Conservation (phyloP, 2,113 vertebrate species). For the Corythaixoides concolor region DNA sequence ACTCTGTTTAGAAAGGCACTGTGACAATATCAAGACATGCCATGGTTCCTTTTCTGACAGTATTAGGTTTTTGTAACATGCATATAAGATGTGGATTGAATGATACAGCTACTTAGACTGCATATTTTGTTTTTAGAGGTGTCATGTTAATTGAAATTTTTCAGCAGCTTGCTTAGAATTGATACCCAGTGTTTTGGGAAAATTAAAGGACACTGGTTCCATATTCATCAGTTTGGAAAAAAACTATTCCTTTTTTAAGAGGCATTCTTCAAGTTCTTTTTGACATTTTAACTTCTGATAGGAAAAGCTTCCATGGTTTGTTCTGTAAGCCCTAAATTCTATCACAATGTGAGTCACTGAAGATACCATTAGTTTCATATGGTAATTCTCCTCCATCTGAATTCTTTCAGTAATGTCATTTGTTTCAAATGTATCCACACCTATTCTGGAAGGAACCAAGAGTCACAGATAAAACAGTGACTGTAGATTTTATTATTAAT, state of each 20-base stretch:
- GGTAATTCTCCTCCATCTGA: background rate
- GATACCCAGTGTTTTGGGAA: background rate
- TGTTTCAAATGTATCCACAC: background rate
- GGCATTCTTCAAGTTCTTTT: background rate
- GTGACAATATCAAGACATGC: background rate
- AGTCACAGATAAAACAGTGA: background rate
- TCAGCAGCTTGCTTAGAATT: background rate
- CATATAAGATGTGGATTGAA: background rate
- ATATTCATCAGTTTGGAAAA: background rate
- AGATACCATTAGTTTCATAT: background rate
- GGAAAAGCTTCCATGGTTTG: background rate
- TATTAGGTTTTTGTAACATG: background rate
- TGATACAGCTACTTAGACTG: background rate
- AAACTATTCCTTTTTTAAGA: background rate
- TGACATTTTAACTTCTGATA: background rate
- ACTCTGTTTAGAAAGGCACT: background rate
- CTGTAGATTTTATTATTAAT: background rate
- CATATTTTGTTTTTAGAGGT: background rate
- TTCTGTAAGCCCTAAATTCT: background rate
- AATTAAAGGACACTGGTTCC: background rate
- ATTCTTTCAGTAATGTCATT: background rate
- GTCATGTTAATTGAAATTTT: background rate
- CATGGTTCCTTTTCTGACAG: background rate
- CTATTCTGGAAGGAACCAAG: background rate
- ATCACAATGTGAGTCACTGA: accelerated